Conservation (phyloP, 2,113 vertebrate species). For the Andinoacara biseriatus region DNA sequence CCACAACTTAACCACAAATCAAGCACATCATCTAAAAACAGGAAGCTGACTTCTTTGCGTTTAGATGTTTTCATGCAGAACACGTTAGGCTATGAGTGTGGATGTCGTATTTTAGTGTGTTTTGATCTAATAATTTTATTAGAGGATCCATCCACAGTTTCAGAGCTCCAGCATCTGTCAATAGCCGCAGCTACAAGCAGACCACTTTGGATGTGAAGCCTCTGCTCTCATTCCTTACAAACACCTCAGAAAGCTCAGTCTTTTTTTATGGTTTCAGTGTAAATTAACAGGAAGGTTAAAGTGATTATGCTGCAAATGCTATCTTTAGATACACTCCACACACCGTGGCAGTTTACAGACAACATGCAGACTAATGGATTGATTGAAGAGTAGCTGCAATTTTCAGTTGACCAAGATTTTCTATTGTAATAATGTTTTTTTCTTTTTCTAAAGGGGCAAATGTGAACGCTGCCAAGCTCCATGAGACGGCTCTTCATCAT, state of each 20-base stretch:
- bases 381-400: too few species aligned
- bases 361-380: too few species aligned
- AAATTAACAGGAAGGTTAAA: not conserved
- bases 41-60: not conserved
- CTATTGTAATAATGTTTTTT: not conserved
- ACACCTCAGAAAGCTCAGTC: not conserved
- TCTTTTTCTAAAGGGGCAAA: slow-evolving; percentile 84
- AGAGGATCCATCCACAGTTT: not conserved
- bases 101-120: not conserved
- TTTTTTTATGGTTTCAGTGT: not conserved
- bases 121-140: not conserved
- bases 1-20: not conserved
- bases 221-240: not conserved
- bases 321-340: not conserved
- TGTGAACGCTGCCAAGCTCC: slow-evolving; percentile 92
- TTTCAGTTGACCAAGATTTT: too few species aligned
- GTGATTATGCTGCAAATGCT: not conserved
- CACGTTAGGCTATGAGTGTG: not conserved
- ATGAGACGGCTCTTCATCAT: slow-evolving; percentile 92
- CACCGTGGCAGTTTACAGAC: too few species aligned
- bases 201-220: not conserved
- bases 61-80: not conserved
- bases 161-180: not conserved
- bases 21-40: not conserved
- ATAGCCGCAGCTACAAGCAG: not conserved